Evolutionary conservation across 2,888 invertebrate species (phyloP), one percentile per base, ranked within the genome.

Genomic region (Monopis laevigella): DNA sequence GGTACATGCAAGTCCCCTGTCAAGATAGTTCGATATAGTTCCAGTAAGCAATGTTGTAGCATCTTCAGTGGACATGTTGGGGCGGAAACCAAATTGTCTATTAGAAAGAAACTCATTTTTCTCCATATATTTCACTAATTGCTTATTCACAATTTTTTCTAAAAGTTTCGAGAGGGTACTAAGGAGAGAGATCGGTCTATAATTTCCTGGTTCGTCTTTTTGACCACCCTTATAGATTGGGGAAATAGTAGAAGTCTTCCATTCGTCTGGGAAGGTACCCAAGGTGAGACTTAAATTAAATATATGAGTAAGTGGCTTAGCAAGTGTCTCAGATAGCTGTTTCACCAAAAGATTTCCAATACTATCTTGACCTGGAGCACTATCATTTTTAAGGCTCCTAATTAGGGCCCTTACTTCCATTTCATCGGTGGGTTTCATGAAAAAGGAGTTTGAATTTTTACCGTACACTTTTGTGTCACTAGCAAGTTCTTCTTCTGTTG

Each of bases 151-250:
- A 16, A 43, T 42, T 38, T 32, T 39, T n/a, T n/a, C n/a, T n/a
- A n/a, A n/a, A n/a, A n/a, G n/a, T n/a, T n/a, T n/a, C n/a, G n/a
- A n/a, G 11, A 18, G 8, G 3, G 21, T 27, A 10, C 19, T 10
- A 3, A 48, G 28, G 1, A 46, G 21, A 6, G 44, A 43, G 10
- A 48, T 48, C 3, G 48, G 46, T 21, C 45, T 39, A n/a, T 45
- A 46, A 17, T 45, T 50, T 26, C 21, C 39, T 10, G 41, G 36
- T n/a, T 6, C 18, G 14, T 26, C 6, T 28, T 21, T 44, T 7
- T 27, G 2, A n/a, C 46, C 47, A 29, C 36, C 19, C 27, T 46
- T 49, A 17, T 46, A 28, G 2, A 48, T 46, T 1, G 46, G 48
- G 1, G 17, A 19, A 10, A 46, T 36, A 5, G 40, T 30, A 7